Evolutionary conservation across 2,888 invertebrate genomes (phyloP), one percentile per base, ranked within the genome.

Genomic region (Himalopsyche kuldschensis): DNA sequence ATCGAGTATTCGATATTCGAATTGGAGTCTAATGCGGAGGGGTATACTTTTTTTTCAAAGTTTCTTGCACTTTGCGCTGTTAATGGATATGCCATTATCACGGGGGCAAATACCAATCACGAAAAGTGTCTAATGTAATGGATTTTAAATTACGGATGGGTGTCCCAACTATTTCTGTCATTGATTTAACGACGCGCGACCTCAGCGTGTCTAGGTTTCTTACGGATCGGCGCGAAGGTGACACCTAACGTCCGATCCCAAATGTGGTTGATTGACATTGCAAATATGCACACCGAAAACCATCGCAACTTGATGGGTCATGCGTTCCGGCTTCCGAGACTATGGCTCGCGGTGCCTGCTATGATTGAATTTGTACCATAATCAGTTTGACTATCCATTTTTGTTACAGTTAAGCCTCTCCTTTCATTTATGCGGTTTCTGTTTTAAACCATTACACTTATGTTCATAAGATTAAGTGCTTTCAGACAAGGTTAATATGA

Each of bases 171-270:
- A 48, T 69, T 79, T 76, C 79, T 82, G 84, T 84, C 84, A 82
- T 84, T 84, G 84, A 84, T 82, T 82, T 79, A 79, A 63, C 82
- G 80, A 41, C 46, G 63, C 35, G 41, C 78, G 84, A 84, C 84
- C 82, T 84, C 79, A 48, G 81, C 47, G 32, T 24, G 55, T 63
- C 81, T 32, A 41, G 55, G 78, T 31, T 32, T 47, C 32, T 76
- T 47, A 55, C 77, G 47, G 82, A 82, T 46, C 63, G 75, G n/a
- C 48, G 77, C 48, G 77, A 78, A 82, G 84, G 84, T 84, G 84
- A 84, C 84, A 55, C 35, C 32, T 41, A 69, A 10, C 75, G 41
- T 30, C 31, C 77, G 41, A 24, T 41, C 24, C 46, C 31, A 41
- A 81, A 76, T 81, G 81, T 76, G 76, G 84, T 78, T 84, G 79